These are phyloP conservation scores for Trachelipus rathkii DNA, from an alignment of 1,140 invertebrate species.

Conservation along the genomic window DNA sequence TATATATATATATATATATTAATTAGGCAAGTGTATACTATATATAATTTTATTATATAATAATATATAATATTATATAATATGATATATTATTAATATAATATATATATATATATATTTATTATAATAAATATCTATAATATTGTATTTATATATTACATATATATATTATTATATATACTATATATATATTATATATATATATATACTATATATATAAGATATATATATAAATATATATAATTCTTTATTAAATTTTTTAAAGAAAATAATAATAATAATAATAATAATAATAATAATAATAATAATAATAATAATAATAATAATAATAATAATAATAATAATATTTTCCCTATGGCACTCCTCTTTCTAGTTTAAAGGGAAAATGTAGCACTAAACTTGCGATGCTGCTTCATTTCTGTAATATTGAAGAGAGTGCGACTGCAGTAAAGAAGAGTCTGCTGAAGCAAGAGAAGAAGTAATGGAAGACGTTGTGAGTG, in stretches of 20 bases:
- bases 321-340: neutral
- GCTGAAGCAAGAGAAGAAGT: neutral
- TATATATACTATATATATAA: too few species aligned
- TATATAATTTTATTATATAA: neutral
- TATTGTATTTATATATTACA: neutral
- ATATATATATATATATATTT: neutral
- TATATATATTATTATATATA: neutral
- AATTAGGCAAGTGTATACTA: slow-evolving; percentile 15
- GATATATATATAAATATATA: too few species aligned
- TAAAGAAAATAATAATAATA: neutral
- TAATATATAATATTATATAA: neutral
- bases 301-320: neutral
- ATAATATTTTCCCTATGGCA: slow-evolving; percentile 1
- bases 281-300: neutral
- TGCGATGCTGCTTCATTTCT: neutral
- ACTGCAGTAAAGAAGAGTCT: neutral
- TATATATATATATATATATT: neutral
- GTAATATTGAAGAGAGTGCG: neutral
- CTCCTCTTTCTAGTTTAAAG: neutral
- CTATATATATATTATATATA: too few species aligned
- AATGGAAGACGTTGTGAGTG: neutral
- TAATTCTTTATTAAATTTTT: too few species aligned
- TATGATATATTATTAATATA: neutral
- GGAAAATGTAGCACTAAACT: neutral
- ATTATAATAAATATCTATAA: neutral